Conservation (phyloP, 2,888 invertebrate species). For the Theodoxus fluviatilis region DNA sequence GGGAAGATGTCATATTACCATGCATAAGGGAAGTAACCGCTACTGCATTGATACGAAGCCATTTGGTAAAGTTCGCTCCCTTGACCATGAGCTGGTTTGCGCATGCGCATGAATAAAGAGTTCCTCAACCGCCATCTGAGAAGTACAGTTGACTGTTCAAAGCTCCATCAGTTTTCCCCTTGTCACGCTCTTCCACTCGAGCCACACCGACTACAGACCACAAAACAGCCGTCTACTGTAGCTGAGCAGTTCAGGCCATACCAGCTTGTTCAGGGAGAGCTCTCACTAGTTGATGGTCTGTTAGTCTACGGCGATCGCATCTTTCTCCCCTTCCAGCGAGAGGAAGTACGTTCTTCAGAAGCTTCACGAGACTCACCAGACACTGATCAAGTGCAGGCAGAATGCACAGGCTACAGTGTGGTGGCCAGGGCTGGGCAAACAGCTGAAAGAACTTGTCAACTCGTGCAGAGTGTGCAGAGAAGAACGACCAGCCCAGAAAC, state of each 20-base stretch:
- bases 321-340: not conserved
- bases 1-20: too few relatives aligned
- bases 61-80: too few relatives aligned
- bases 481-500: not conserved
- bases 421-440: slow-evolving; percentile 9
- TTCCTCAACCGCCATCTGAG: too few relatives aligned
- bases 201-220: not conserved
- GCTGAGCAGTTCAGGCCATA: not conserved
- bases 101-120: too few relatives aligned
- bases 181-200: too few relatives aligned
- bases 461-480: slow-evolving; percentile 3
- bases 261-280: slow-evolving; percentile 19
- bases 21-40: too few relatives aligned
- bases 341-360: not conserved
- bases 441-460: not conserved
- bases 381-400: slow-evolving; percentile 17
- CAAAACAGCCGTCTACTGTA: not conserved
- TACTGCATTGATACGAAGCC: too few relatives aligned
- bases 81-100: too few relatives aligned
- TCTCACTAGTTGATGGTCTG: slow-evolving; percentile 2
- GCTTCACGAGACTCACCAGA: slow-evolving; percentile 21
- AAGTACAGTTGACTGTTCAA: slow-evolving; percentile 14
- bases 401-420: not conserved
- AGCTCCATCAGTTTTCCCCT: slow-evolving; percentile 19
- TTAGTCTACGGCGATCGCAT: not conserved